Evolutionary conservation across 2,888 invertebrate species (phyloP), one percentile per base, ranked within the genome.

Genomic region (Drosophila neutralis): DNA sequence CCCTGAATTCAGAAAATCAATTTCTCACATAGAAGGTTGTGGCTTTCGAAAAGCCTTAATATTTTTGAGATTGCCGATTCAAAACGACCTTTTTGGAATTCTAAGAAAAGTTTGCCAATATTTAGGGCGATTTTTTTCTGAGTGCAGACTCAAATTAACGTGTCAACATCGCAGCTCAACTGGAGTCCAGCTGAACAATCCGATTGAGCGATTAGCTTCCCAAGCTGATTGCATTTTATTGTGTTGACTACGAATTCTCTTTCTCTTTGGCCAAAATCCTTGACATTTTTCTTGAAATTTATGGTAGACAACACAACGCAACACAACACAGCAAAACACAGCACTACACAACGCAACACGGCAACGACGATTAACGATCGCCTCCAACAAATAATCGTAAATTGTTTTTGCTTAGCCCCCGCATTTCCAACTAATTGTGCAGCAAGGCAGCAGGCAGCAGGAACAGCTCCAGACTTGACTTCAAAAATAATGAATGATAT

Each of bases 251-350:
- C 36, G 27, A 56, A 38, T 15, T 73, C 73, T 62, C 57, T 80
- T 66, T 78, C 69, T 65, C 75, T 69, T 76, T 60, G 60, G 54
- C 48, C 29, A 38, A 81, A 76, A 82, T 89, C 84, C 84, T 84
- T 84, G 84, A 80, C 87, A 87, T 89, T 85, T 85, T 83, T 69
- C 48, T 42, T 40, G 57, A 62, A 79, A 89, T 85, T 85, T 85
- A 85, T 85, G 74, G 69, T 75, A 64, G 72, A 70, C 66, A 72
- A 45, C 64, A 40, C 53, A 33, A 35, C 45, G 48, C 31, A 52
- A 2, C 40, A 4, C 21, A 21, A 1, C 54, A 36, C 21, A 18
- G 1, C 40, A 4, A 13, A 21, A 1, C 54, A 36, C 21, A 18
- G 1, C 54, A 40, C 31, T 31, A n/a, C 62, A 49, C 48, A 29